phyloP scores from a whole-genome alignment of 2,888 invertebrate genomes.

The Dicyrtoma fusca region DNA sequence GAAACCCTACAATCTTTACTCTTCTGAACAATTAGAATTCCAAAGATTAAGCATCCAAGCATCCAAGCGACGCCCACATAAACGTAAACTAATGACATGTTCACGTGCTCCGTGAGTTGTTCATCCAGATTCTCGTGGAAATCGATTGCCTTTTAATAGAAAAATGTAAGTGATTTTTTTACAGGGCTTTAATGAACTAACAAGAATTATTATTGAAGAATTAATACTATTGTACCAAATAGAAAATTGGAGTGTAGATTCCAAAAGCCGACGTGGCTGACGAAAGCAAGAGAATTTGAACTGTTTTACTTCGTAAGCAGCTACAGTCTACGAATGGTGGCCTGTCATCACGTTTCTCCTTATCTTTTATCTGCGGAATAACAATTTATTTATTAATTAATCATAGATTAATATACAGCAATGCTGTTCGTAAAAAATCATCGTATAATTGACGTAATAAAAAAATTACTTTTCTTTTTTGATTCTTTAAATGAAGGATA shows the following conservation, averaged over 20 bases:
- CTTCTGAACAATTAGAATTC: conserved; percentile 73
- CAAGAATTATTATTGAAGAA: too few species aligned
- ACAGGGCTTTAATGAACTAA: too few species aligned
- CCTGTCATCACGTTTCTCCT: conserved; percentile 74
- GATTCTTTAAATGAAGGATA: conserved; percentile 85
- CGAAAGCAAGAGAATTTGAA: conserved; percentile 78
- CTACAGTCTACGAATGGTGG: conserved; percentile 86
- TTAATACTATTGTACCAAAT: conserved; percentile 64
- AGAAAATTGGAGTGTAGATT: conserved; percentile 82
- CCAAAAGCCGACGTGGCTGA: conserved; percentile 80
- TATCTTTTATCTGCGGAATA: conserved; percentile 67
- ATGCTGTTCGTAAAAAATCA: too few species aligned
- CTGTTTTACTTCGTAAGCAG: conserved; percentile 69
- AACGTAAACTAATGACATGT: conserved; percentile 58
- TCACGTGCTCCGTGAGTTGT: background rate
- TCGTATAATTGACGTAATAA: too few species aligned
- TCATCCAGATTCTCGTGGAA: conserved; percentile 57
- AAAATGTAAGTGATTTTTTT: too few species aligned
- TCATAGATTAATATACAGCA: too few species aligned
- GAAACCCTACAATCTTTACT: conserved; percentile 83
- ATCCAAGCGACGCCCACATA: conserved; percentile 83
- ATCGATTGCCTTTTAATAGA: conserved; percentile 16
- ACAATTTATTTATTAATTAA: too few species aligned
- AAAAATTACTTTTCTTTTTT: conserved; percentile 72
- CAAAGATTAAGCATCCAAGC: conserved; percentile 78